Percentiles rank a stretch among this genome's conserved stretches.
phyloP scores from a whole-genome alignment of 2,797 vertebrate genomes.

The Cuniculus paca region DNA sequence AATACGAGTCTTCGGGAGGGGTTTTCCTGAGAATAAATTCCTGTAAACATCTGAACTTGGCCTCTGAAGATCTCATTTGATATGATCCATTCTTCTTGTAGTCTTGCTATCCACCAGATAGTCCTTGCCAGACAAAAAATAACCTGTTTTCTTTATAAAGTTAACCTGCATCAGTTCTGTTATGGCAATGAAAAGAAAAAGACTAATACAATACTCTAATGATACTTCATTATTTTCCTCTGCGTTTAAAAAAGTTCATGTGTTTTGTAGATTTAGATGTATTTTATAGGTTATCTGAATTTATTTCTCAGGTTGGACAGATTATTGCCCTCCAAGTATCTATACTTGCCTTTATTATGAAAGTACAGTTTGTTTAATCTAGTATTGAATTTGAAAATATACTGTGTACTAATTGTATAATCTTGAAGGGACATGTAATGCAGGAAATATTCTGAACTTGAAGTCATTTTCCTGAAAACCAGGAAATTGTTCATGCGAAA shows the following conservation, averaged over 20 bases:
- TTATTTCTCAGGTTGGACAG: not conserved
- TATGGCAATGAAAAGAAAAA: not conserved
- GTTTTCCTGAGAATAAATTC: not conserved
- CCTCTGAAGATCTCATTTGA: not conserved
- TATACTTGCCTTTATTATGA: not conserved
- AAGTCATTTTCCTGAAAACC: not conserved
- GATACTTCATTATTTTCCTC: not conserved
- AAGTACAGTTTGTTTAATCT: not conserved
- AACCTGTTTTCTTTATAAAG: not conserved
- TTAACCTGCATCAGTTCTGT: not conserved
- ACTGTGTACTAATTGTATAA: not conserved
- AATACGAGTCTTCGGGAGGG: not conserved
- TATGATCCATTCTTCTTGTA: not conserved
- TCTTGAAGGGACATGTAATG: not conserved
- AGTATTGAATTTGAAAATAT: not conserved
- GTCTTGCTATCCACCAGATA: no score
- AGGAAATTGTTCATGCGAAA: not conserved
- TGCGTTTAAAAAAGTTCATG: not conserved
- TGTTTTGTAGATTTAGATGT: not conserved
- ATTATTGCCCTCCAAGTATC: not conserved
- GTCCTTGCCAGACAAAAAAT: not conserved
- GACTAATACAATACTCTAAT: not conserved
- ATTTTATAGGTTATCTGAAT: not conserved
- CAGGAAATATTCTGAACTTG: not conserved
- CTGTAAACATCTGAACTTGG: not conserved